These are phyloP conservation scores for Rutpela maculata DNA, from an alignment of 2,888 invertebrate species.

Conservation along the genomic window DNA sequence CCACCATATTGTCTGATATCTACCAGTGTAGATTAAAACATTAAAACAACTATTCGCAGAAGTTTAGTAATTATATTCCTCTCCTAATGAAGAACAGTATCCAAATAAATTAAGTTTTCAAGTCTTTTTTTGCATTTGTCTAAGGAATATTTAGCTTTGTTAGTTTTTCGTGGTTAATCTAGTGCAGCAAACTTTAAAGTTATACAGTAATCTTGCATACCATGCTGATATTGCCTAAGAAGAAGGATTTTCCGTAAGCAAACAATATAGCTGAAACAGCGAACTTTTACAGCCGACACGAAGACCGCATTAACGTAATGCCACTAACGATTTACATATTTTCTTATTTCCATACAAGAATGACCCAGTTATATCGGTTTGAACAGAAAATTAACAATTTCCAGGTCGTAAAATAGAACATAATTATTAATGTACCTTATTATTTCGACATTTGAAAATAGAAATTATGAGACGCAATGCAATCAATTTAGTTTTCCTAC, in stretches of 20 bases:
- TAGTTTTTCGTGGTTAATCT: neutral
- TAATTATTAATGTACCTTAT: conserved; percentile 13
- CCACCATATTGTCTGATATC: too few relatives aligned
- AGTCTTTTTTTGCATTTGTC: neutral
- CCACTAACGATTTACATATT: conserved; percentile 28
- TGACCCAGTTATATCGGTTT: conserved; percentile 18
- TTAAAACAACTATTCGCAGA: neutral
- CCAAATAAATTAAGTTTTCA: neutral
- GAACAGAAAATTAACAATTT: conserved; percentile 17
- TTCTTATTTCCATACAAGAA: conserved; percentile 32
- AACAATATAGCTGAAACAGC: neutral
- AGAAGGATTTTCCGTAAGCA: conserved; percentile 6
- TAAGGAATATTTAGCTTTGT: neutral
- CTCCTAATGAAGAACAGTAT: neutral
- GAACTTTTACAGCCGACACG: conserved; percentile 38
- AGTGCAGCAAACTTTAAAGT: neutral
- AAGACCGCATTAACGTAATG: conserved; percentile 46
- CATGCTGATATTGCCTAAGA: neutral
- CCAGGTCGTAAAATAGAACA: conserved; percentile 11
- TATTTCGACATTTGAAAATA: neutral
- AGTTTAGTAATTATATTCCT: neutral
- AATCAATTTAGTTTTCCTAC: neutral
- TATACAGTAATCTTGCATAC: conserved; percentile 7
- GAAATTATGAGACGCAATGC: neutral
- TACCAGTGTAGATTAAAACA: too few relatives aligned